A percentile compares a stretch with the other conserved stretches of the same genome.
phyloP scores from a whole-genome alignment of 2,888 invertebrate genomes.

The Pammene aurita region DNA sequence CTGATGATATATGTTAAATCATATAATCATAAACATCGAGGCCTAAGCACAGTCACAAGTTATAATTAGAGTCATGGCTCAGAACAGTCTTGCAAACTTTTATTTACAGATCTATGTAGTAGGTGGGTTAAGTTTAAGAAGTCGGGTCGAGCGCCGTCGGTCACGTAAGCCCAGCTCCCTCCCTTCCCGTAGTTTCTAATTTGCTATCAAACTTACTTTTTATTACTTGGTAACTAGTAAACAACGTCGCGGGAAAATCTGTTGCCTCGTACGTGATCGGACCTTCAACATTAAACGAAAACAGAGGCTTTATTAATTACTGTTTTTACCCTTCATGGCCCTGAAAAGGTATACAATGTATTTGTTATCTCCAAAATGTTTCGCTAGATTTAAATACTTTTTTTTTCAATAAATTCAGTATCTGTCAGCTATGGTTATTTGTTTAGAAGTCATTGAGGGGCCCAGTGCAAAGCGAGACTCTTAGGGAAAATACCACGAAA shows the following conservation, averaged over 20 bases:
- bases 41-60: background rate
- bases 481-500: too few relatives aligned
- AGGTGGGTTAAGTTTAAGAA: slow-evolving; percentile 39
- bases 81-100: slow-evolving; percentile 32
- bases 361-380: too few relatives aligned
- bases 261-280: slow-evolving; percentile 44
- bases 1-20: too few relatives aligned
- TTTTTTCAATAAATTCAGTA: too few relatives aligned
- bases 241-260: slow-evolving; percentile 56
- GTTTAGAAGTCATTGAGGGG: too few relatives aligned
- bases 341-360: too few relatives aligned
- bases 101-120: slow-evolving; percentile 32
- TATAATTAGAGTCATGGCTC: slow-evolving; percentile 38
- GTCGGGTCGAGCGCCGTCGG: slow-evolving; percentile 55
- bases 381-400: too few relatives aligned
- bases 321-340: background rate
- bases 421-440: too few relatives aligned
- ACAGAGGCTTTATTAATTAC: slow-evolving; percentile 32
- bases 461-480: too few relatives aligned
- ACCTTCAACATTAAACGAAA: slow-evolving; percentile 27
- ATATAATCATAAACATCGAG: too few relatives aligned
- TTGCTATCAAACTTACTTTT: slow-evolving; percentile 75
- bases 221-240: slow-evolving; percentile 75
- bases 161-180: slow-evolving; percentile 64
- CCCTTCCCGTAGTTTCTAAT: slow-evolving; percentile 69